Evolutionary conservation across 2,888 invertebrate genomes (phyloP), one percentile per base, ranked within the genome.

Genomic region (Thyatira batis): DNA sequence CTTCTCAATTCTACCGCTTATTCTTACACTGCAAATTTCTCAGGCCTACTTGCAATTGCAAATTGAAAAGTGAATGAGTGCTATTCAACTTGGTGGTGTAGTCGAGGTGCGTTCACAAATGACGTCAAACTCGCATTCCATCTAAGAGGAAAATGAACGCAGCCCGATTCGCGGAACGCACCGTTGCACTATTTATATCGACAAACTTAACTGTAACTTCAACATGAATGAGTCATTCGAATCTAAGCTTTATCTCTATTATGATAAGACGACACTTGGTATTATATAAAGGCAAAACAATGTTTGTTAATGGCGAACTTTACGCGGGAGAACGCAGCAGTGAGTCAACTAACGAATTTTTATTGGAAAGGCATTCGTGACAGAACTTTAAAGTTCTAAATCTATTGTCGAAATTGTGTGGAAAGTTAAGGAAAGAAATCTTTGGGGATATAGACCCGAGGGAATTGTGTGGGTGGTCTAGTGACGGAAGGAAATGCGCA

Each of bases 41-140:
- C 57, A 55, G 58, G 55, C 51, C 51, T 50, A 44, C 45, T 51
- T 54, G 48, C 52, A 61, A 59, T 63, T 61, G 52, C 33, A 64
- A 66, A 69, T 64, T 58, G 63, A 64, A 65, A 58, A 57, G 59
- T 59, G 63, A 68, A 67, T 58, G 57, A 60, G 55, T 54, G 63
- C 67, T 60, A 65, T 71, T 67, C 65, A 60, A 69, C 61, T 66
- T 58, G 23, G 39, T 17, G n/a, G 39, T 8, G 8, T 48, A 61
- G 67, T 59, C 60, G 69, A 68, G 80, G 80, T 74, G 79, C 78
- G 79, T 76, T 76, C 67, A 54, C 20, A 56, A 63, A 62, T 89
- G 87, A 89, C 89, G 88, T 89, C 87, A 86, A 52, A 63, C 67
- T 67, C 78, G 74, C 89, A 91, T 91, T 88, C 90, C 89, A 77